phyloP scores from a whole-genome alignment of 2,797 vertebrate genomes.

The Valencia hispanica region DNA sequence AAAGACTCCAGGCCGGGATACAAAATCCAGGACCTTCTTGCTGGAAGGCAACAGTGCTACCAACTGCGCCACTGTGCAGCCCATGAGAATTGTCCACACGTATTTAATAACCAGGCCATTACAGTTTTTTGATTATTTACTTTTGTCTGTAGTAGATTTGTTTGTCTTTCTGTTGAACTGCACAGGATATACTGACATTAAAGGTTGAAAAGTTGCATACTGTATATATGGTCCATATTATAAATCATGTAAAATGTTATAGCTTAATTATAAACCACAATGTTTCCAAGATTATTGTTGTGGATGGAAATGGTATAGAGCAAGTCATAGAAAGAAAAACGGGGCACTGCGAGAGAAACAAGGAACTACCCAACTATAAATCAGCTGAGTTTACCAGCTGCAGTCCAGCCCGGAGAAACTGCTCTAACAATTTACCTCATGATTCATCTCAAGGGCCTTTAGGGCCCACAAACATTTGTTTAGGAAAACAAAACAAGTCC shows the following conservation, averaged over 20 bases:
- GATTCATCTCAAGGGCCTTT: conserved; percentile 67
- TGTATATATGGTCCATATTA: not conserved
- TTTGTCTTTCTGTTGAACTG: not conserved
- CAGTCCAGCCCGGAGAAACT: conserved; percentile 32
- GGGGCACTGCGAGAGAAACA: conserved; percentile 26
- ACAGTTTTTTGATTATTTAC: not conserved
- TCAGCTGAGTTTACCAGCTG: conserved; percentile 48
- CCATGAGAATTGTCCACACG: too few species aligned
- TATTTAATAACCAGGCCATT: too few species aligned
- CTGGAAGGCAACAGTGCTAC: too few species aligned
- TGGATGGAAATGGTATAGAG: conserved; percentile 7
- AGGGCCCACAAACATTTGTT: conserved; percentile 63
- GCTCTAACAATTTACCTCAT: conserved; percentile 49
- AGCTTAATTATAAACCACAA: conserved; percentile 5
- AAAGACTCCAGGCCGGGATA: too few species aligned
- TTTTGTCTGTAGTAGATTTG: not conserved
- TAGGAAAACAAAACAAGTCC: conserved; percentile 46
- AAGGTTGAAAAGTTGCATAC: too few species aligned
- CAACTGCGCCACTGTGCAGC: too few species aligned
- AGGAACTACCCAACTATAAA: conserved; percentile 57
- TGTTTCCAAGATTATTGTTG: conserved; percentile 6
- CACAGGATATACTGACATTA: not conserved
- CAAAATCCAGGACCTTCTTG: too few species aligned
- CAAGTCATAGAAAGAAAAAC: not conserved
- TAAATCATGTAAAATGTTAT: not conserved